A percentile compares a stretch with the other conserved stretches of the same genome.
phyloP scores from a whole-genome alignment of 2,113 vertebrate species.

The Empidonax traillii region DNA sequence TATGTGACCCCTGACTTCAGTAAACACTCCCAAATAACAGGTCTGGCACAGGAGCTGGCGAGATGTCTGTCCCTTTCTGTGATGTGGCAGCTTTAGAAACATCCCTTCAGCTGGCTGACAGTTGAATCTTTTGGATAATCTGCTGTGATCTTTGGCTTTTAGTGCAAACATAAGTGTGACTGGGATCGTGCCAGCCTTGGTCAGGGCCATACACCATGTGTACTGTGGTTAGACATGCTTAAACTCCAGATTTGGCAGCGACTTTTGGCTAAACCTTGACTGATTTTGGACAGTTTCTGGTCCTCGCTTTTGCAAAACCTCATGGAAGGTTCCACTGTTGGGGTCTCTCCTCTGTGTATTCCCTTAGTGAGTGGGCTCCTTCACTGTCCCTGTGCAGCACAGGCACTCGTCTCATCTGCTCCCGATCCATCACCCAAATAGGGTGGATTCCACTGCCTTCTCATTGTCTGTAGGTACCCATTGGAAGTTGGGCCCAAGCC shows the following conservation, averaged over 20 bases:
- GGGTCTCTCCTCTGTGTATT: neutral
- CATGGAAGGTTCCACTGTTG: rapidly evolving
- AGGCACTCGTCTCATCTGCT: neutral
- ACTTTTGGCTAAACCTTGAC: constrained; percentile 5
- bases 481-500: neutral
- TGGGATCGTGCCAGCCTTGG: neutral
- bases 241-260: neutral
- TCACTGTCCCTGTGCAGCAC: neutral
- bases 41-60: constrained; percentile 9
- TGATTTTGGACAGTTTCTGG: neutral
- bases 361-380: neutral
- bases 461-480: neutral
- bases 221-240: neutral
- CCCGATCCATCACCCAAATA: neutral
- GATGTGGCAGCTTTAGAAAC: neutral
- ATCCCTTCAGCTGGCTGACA: neutral
- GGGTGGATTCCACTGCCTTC: neutral
- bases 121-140: neutral
- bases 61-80: constrained; percentile 30
- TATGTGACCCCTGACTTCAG: neutral
- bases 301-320: neutral
- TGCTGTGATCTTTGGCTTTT: neutral
- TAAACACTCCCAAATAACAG: neutral
- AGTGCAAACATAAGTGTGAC: constrained; percentile 1
- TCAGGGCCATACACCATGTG: neutral